A percentile compares a stretch with the other conserved stretches of the same genome.
phyloP scores from a whole-genome alignment of 2,797 vertebrate species.

The Chrysolophus pictus region DNA sequence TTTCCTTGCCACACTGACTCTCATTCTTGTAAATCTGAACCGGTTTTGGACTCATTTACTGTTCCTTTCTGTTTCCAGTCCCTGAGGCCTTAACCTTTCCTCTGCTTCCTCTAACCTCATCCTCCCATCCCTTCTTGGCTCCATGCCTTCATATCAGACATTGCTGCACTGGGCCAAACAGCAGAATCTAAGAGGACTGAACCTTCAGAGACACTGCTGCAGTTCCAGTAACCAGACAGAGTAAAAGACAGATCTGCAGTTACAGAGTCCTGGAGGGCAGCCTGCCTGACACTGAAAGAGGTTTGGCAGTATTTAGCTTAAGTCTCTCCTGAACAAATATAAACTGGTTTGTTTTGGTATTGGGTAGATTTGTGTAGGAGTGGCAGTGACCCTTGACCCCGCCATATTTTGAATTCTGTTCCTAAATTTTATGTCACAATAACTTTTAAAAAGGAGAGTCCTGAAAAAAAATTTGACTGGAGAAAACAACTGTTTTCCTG shows the following conservation, averaged over 20 bases:
- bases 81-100: background rate
- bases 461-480: background rate
- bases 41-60: background rate
- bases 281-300: background rate
- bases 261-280: background rate
- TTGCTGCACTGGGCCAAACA: background rate
- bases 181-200: background rate
- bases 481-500: background rate
- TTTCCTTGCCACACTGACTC: background rate
- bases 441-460: background rate
- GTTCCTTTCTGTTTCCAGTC: background rate
- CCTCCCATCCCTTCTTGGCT: background rate
- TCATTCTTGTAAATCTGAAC: background rate
- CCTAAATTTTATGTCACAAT: background rate
- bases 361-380: background rate
- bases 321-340: background rate
- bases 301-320: background rate
- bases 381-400: background rate
- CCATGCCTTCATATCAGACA: background rate
- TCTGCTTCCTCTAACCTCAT: background rate
- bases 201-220: background rate
- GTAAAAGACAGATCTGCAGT: background rate
- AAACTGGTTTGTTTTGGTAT: background rate
- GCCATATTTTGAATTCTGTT: background rate
- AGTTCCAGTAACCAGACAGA: background rate